Evolutionary conservation across 1,140 invertebrate species (phyloP), one percentile per base, ranked within the genome.

Genomic region (Drosophila mojavensis): DNA sequence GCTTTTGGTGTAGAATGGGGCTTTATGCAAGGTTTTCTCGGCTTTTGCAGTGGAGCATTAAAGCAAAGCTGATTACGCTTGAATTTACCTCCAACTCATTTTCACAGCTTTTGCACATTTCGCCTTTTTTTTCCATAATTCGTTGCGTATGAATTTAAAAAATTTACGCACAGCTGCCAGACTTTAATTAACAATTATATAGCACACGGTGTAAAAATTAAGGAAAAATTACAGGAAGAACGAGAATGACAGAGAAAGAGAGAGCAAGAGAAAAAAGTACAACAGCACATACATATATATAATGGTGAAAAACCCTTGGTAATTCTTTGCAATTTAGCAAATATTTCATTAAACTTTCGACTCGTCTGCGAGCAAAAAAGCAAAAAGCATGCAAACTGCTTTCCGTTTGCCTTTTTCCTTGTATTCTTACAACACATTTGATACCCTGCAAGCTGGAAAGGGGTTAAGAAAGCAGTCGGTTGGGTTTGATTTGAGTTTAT

Each of bases 51-150:
- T n/a, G 5, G 56, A 43, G 48, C 53, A 50, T 59, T 59, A 68
- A 64, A 30, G 20, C 39, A 58, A 33, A 53, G 45, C 75, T 83
- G 80, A 75, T 82, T 82, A 78, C 77, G 74, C 61, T 56, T 58
- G 61, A 63, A 61, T 61, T 69, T 51, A 61, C 74, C 67, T 48
- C 36, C 43, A 13, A 7, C 2, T 26, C 20, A 51, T 15, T 17
- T 47, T 39, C 36, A 33, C 33, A 15, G 55, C 53, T 5, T 59
- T 59, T 45, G 56, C 58, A 33, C 43, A 60, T 48, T 60, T 45
- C 24, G 28, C 28, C 41, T 47, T 61, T 48, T 48, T 39, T 39
- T 39, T 39, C 11, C 6, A 39, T 68, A 53, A 36, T 59, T 17
- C 24, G 48, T n/a, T 47, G 33, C 48, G 45, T 43, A 60, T 43